A percentile compares a stretch with the other conserved stretches of the same genome.
Evolutionary conservation across 2,888 invertebrate genomes (phyloP).

Genomic region (Eurytoma californica): DNA sequence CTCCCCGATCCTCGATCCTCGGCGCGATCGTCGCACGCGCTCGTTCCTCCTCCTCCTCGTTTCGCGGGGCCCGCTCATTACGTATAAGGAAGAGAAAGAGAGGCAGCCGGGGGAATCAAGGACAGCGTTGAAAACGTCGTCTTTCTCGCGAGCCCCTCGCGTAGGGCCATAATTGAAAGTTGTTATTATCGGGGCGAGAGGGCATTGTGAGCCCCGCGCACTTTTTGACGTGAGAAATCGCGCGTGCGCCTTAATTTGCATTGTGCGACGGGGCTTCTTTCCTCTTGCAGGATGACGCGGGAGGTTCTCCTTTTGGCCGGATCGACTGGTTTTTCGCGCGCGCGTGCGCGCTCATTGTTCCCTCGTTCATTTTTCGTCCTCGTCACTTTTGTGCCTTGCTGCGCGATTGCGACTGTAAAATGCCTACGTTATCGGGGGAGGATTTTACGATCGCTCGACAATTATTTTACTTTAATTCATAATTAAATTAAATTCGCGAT

Average conservation of each 20-base stretch:
- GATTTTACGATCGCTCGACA: too few species aligned
- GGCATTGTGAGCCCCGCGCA: slow-evolving; percentile 13
- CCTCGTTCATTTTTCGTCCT: not conserved
- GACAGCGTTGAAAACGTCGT: slow-evolving; percentile 31
- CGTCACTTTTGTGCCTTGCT: not conserved
- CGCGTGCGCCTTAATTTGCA: not conserved
- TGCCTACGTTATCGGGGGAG: too few species aligned
- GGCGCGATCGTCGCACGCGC: slow-evolving; percentile 26
- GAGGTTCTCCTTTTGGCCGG: slow-evolving; percentile 39
- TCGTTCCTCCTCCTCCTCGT: slow-evolving; percentile 33
- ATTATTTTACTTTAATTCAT: too few species aligned
- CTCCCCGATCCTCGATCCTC: slow-evolving; percentile 44
- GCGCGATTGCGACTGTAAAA: too few species aligned
- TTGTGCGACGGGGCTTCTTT: slow-evolving; percentile 10
- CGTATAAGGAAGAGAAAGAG: slow-evolving; percentile 63
- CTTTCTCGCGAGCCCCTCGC: not conserved
- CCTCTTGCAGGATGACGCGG: not conserved
- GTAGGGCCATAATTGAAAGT: slow-evolving; percentile 45
- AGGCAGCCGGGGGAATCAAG: slow-evolving; percentile 41
- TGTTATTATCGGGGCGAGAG: slow-evolving; percentile 30
- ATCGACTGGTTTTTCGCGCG: slow-evolving; percentile 29
- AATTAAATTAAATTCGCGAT: too few species aligned
- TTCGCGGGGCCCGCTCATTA: slow-evolving; percentile 64
- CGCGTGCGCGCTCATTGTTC: slow-evolving; percentile 21
- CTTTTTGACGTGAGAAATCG: slow-evolving; percentile 23